Evolutionary conservation across 2,797 vertebrate genomes (phyloP), one percentile per base, ranked within the genome.

Genomic region (Eleutherodactylus coqui): DNA sequence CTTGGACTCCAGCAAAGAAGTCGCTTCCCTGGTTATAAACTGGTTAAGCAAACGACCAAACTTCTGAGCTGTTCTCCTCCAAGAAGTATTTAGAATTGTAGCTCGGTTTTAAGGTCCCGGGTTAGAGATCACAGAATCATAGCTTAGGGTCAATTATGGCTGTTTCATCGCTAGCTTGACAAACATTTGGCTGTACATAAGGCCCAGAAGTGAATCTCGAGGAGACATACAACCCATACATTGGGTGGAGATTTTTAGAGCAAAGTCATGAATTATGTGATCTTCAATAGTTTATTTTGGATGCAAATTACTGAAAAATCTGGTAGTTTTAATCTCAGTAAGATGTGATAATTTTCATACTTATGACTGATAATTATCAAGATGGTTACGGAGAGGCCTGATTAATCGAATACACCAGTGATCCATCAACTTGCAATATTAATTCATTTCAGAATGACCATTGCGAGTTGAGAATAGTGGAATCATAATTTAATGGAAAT

Each of bases 1-100:
- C 87, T 88, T 97, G 2, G 91, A 92, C 51, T 93, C 94, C 5
- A 94, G 92, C 72, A 91, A 90, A 85, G 95, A 98, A 87, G 93
- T 99, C 49, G 98, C 96, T 21, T 86, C 87, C 49, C 95, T 98
- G 95, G 91, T 96, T 29, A 90, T 91, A 7, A 93, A 93, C 80
- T 98, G 97, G 96, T 89, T 98, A 85, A 88, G 83, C 36, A 90
- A 89, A 0, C 93, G 94, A 47, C 91, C 89, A 87, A 90, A 89
- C 62, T 86, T 93, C 27, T 78, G 92, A 93, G 72, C 9, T 7
- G 0, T 0, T n/a, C 21, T 16, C 49, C 79, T 2, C 69, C 36
- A 2, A 84, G 58, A 76, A 64, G 88, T 43, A 16, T 73, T 78
- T 87, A 16, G 87, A 69, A 85, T 53, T 88, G 82, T 78, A 76